Conservation (phyloP, 2,113 vertebrate genomes). For the Tricholaema leucomelas region DNA sequence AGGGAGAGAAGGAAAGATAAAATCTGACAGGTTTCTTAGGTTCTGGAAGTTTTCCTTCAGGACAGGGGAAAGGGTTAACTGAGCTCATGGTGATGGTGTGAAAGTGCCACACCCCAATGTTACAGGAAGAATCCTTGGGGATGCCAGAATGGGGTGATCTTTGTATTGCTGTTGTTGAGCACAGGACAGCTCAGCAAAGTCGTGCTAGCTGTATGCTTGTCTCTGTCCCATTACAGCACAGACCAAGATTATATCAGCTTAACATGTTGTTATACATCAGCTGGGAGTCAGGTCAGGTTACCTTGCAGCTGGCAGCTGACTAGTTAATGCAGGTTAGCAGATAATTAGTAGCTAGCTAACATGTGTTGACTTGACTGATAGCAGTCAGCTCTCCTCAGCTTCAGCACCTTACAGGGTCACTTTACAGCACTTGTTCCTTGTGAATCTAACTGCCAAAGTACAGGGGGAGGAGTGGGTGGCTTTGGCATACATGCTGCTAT, state of each 20-base stretch:
- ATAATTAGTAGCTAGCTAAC: neutral
- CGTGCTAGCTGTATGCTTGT: neutral
- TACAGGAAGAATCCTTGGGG: slow-evolving; percentile 6
- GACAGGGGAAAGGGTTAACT: neutral
- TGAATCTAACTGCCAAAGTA: neutral
- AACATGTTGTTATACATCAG: neutral
- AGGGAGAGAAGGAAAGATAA: neutral
- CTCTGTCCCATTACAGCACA: neutral
- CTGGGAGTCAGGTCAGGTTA: neutral
- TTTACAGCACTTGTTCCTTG: neutral
- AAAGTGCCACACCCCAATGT: neutral
- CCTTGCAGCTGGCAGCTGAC: neutral
- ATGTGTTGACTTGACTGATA: neutral
- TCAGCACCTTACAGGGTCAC: neutral
- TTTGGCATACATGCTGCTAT: neutral
- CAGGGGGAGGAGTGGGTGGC: neutral
- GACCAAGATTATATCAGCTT: neutral
- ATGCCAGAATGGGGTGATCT: neutral
- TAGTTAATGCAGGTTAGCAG: neutral
- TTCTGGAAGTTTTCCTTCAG: neutral
- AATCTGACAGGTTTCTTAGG: neutral
- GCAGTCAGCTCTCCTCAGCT: neutral
- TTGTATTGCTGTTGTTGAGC: slow-evolving; percentile 4
- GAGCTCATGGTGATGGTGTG: neutral
- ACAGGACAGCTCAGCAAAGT: neutral